Evolutionary conservation across 2,113 vertebrate species (phyloP).

Genomic region (Lipotes vexillifer): DNA sequence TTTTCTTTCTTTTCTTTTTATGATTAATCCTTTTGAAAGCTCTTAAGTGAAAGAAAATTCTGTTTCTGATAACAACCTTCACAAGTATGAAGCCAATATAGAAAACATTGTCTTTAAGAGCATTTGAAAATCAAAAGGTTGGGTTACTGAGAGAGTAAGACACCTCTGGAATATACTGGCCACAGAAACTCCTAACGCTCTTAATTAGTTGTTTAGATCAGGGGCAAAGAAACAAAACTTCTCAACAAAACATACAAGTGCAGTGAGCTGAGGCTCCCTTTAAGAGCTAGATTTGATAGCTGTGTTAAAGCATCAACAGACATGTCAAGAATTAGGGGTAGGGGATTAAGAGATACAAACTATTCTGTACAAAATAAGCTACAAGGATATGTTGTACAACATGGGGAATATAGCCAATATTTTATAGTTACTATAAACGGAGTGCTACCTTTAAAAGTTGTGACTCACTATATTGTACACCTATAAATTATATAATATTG

Average conservation of each 20-base stretch:
- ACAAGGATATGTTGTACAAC: not conserved
- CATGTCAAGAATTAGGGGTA: not conserved
- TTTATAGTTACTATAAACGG: not conserved
- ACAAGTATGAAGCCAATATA: not conserved
- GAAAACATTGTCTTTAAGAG: not conserved
- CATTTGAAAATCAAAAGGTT: not conserved
- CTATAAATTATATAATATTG: not conserved
- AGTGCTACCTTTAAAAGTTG: not conserved
- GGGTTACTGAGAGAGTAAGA: not conserved
- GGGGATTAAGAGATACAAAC: not conserved
- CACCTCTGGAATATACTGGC: not conserved
- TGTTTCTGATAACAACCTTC: not conserved
- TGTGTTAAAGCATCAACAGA: not conserved
- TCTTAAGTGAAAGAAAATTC: conserved; percentile 14
- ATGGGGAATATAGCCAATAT: not conserved
- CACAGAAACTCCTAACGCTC: not conserved
- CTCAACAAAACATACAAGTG: not conserved
- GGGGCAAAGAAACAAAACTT: not conserved
- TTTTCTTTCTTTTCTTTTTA: not conserved
- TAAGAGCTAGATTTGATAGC: not conserved
- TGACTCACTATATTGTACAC: not conserved
- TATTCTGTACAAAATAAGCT: not conserved
- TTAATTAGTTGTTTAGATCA: conserved; percentile 34
- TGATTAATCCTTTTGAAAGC: conserved; percentile 31
- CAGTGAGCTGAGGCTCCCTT: not conserved